These are phyloP conservation scores for Vanessa tameamea DNA, from an alignment of 1,140 invertebrate species.

Conservation along the genomic window DNA sequence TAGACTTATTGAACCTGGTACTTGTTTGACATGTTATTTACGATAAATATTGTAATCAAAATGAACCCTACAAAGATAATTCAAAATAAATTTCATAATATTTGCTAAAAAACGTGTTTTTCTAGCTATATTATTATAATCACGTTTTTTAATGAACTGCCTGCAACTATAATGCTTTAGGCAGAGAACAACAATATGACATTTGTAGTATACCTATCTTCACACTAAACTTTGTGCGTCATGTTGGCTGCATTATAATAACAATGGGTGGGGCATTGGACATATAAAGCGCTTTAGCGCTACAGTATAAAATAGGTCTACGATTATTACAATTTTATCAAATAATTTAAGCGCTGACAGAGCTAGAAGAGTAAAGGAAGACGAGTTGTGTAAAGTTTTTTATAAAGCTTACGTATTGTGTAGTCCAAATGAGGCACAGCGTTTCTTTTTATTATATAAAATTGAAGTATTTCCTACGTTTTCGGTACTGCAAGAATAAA, in stretches of 20 bases:
- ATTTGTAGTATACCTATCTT: conserved; percentile 49
- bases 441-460: conserved; percentile 48
- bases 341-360: conserved; percentile 36
- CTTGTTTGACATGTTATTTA: too few relatives aligned
- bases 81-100: too few relatives aligned
- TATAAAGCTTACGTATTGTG: conserved; percentile 71
- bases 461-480: conserved; percentile 22
- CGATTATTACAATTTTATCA: background rate
- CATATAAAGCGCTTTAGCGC: conserved; percentile 49
- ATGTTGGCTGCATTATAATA: conserved; percentile 79
- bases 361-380: conserved; percentile 29
- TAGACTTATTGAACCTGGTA: too few relatives aligned
- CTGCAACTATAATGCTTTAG: conserved; percentile 36
- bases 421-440: conserved; percentile 57
- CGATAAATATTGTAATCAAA: too few relatives aligned
- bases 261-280: conserved; percentile 63
- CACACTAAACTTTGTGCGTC: conserved; percentile 59
- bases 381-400: conserved; percentile 74
- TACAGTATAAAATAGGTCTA: conserved; percentile 9
- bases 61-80: too few relatives aligned
- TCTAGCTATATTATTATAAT: background rate
- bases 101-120: background rate
- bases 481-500: background rate
- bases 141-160: background rate
- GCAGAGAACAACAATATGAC: conserved; percentile 44